Base-by-base conservation (phyloP, 1,140 invertebrate species). In the Dinoponera quadriceps region DNA sequence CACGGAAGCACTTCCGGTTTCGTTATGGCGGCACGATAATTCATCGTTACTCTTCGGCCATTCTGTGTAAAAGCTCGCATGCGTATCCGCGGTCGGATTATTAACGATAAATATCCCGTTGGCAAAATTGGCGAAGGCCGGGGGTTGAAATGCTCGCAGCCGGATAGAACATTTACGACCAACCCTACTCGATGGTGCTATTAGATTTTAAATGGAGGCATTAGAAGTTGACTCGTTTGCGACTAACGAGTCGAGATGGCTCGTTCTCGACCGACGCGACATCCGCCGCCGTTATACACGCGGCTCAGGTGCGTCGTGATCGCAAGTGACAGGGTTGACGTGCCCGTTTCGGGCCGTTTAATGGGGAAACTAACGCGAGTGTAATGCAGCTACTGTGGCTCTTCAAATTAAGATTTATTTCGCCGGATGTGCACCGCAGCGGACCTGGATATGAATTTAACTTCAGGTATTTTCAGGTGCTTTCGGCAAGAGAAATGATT, bases 191-290 rank as follows among this genome's bases (percentile, higher is more conserved):
- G n/a, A 22, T 16, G 25, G 66, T 25, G 80, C 78, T 83, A 80
- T 86, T 83, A 85, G 62, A 86, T 27, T 83, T 63, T 85, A 83
- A 85, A 83, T 83, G 73, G 77, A 54, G 68, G 38, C 49, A 78
- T 87, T 78, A 80, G 84, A 83, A 87, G 60, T 78, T 48, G 57
- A 84, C 69, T 73, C 62, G 60, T 57, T 72, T 38, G 59, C 49
- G 62, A 85, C 54, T 87, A 85, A 87, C 54, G 20, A 73, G 44
- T 22, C 18, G 57, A 29, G 62, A 83, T 83, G 48, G 71, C 69
- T 57, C 66, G 66, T 65, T 62, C 51, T 73, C 57, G 18, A 25
- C 44, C 14, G 16, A 27, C 44, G 55, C 20, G 59, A 75, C 16
- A 51, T 83, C 82, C 49, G 71, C 81, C 27, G 20, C 18, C 14